Evolutionary conservation across 1,140 invertebrate species (phyloP).

Genomic region (Cydia strobilella): DNA sequence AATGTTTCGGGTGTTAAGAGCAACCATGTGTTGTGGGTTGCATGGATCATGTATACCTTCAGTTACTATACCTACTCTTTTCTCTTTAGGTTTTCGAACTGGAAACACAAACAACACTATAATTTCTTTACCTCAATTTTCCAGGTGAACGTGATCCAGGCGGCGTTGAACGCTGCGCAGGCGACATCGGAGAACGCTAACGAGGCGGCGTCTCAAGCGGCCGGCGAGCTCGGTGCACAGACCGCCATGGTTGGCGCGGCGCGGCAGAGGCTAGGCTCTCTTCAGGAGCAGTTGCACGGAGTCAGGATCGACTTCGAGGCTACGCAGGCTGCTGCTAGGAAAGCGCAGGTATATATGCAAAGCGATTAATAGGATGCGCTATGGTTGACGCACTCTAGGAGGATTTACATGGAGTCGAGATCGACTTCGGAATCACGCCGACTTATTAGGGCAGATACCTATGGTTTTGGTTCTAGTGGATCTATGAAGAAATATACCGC

Average conservation of each 20-base stretch:
- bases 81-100: too few species aligned
- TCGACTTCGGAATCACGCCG: too few species aligned
- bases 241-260: constrained; percentile 86
- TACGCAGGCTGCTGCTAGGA: constrained; percentile 83
- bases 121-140: constrained; percentile 32
- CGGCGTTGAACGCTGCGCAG: constrained; percentile 85
- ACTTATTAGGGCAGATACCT: too few species aligned
- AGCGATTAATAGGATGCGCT: too few species aligned
- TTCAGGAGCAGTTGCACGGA: constrained; percentile 83
- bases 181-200: constrained; percentile 84
- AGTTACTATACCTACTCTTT: too few species aligned
- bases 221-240: constrained; percentile 85
- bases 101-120: background rate
- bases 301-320: constrained; percentile 85
- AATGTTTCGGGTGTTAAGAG: too few species aligned
- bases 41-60: too few species aligned
- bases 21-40: too few species aligned
- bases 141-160: constrained; percentile 83
- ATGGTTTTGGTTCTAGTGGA: too few species aligned
- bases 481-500: too few species aligned
- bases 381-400: too few species aligned
- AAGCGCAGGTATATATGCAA: constrained; percentile 77
- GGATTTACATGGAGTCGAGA: too few species aligned
- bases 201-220: constrained; percentile 83
- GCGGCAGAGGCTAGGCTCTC: constrained; percentile 81